Conservation (phyloP, 2,888 invertebrate species). For the Mythimna pallens region DNA sequence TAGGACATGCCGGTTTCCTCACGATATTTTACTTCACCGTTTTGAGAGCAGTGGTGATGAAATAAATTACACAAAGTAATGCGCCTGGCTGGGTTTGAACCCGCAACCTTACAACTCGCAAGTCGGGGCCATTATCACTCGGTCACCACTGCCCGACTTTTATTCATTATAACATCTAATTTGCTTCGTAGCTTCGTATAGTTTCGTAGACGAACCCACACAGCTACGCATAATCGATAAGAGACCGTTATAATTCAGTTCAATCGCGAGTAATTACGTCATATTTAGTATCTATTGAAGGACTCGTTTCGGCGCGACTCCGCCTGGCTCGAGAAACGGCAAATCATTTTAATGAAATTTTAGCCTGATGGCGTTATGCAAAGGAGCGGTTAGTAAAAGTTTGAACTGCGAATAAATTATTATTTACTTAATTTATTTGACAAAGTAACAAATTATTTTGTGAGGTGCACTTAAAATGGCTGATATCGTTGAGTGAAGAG, state of each 20-base stretch:
- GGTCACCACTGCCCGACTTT: too few relatives aligned
- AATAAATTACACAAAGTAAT: too few relatives aligned
- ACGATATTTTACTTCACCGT: too few relatives aligned
- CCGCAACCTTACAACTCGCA: too few relatives aligned
- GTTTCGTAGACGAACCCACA: conserved; percentile 12
- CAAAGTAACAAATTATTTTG: background rate
- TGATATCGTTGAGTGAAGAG: background rate
- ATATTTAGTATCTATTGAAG: conserved; percentile 49
- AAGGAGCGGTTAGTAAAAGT: conserved; percentile 27
- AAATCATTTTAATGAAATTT: conserved; percentile 54
- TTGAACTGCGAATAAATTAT: conserved; percentile 35
- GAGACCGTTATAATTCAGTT: conserved; percentile 42
- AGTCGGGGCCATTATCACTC: too few relatives aligned
- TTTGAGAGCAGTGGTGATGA: too few relatives aligned
- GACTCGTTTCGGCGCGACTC: conserved; percentile 31
- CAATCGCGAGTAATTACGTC: conserved; percentile 45
- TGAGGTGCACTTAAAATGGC: background rate
- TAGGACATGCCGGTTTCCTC: too few relatives aligned
- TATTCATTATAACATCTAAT: background rate
- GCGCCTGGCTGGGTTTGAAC: too few relatives aligned
- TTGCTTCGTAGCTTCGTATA: conserved; percentile 4
- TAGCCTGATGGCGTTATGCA: conserved; percentile 28
- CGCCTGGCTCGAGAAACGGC: conserved; percentile 13
- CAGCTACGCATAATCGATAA: conserved; percentile 4
- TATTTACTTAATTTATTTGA: conserved; percentile 35